These are phyloP conservation scores for Rhyacichthys aspro DNA, from an alignment of 2,797 vertebrate genomes.

Conservation along the genomic window DNA sequence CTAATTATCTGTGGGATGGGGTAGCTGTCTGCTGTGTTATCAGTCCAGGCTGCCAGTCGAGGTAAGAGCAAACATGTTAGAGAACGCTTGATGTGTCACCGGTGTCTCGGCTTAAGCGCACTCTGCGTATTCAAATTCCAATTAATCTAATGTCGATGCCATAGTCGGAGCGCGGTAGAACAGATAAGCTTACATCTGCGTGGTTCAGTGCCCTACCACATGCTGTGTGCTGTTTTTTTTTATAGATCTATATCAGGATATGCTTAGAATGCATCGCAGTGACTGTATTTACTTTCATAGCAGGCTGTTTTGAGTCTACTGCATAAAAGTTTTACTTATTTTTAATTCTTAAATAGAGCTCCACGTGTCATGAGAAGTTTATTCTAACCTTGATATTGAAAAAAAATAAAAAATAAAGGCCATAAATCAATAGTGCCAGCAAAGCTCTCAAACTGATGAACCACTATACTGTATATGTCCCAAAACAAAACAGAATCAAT, in stretches of 20 bases:
- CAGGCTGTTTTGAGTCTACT: too few species aligned
- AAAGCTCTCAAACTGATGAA: too few species aligned
- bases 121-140: conserved; percentile 3
- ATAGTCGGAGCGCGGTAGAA: neutral
- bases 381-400: too few species aligned
- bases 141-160: conserved; percentile 1
- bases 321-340: too few species aligned
- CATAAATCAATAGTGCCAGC: too few species aligned
- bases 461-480: too few species aligned
- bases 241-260: conserved; percentile 1
- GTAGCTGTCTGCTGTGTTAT: neutral
- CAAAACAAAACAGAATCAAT: too few species aligned
- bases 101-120: neutral
- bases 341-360: too few species aligned
- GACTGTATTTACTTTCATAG: too few species aligned
- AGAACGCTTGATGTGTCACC: neutral
- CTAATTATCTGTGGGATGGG: conserved; percentile 3
- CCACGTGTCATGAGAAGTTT: too few species aligned
- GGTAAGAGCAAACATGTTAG: neutral
- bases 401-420: too few species aligned
- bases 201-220: neutral
- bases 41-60: neutral
- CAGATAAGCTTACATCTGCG: neutral
- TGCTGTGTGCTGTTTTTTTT: neutral
- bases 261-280: too few species aligned